Conservation (phyloP, 2,888 invertebrate genomes). For the Polia nebulosa region DNA sequence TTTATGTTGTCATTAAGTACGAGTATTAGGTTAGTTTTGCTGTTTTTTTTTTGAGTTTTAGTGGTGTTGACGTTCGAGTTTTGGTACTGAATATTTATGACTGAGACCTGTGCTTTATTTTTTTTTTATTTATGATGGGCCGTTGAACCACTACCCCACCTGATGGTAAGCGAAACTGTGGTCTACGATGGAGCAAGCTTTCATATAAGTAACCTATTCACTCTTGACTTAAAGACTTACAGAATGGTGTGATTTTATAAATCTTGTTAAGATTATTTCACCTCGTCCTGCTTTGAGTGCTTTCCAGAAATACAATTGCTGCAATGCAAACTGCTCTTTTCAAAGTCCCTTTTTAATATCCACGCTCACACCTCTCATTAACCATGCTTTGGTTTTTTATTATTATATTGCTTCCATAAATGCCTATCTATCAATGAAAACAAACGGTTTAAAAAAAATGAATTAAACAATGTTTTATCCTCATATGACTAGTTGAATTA, state of each 20-base stretch:
- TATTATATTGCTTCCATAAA: conserved; percentile 11
- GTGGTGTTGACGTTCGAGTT: conserved; percentile 35
- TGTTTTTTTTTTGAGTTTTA: conserved; percentile 28
- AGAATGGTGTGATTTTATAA: not conserved
- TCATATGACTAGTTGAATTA: conserved; percentile 80
- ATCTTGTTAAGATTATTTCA: not conserved
- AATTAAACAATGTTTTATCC: conserved; percentile 68
- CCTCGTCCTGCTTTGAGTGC: not conserved
- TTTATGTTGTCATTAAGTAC: conserved; percentile 57
- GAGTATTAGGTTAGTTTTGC: conserved; percentile 53
- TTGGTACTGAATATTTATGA: conserved; percentile 28
- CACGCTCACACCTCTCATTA: not conserved
- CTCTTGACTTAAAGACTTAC: too few species aligned
- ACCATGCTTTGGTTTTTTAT: not conserved
- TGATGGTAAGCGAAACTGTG: too few species aligned
- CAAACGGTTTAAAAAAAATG: conserved; percentile 29
- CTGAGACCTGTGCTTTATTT: not conserved
- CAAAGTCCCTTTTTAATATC: not conserved
- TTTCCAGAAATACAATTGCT: not conserved
- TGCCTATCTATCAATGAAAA: conserved; percentile 17
- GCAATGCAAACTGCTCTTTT: not conserved
- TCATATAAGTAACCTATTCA: too few species aligned
- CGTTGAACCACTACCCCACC: too few species aligned
- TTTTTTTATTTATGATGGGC: too few species aligned
- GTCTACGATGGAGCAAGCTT: too few species aligned